Evolutionary conservation across 2,113 vertebrate genomes (phyloP), one percentile per base, ranked within the genome.

Genomic region (Muscicapa adusta): DNA sequence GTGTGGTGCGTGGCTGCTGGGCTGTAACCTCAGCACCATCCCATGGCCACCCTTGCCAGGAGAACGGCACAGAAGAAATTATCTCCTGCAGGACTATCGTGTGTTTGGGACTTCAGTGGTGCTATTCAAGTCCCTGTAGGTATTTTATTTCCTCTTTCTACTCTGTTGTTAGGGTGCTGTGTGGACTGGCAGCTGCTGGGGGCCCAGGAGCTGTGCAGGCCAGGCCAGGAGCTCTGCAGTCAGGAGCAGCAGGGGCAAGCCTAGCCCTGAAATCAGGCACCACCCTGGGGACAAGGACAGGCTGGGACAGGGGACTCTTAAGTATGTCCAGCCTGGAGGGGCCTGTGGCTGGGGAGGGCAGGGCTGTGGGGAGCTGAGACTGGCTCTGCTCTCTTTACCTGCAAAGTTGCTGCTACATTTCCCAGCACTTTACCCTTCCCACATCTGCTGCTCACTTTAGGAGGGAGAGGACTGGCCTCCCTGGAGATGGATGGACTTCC

Each of bases 1-100:
- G 66, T 57, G 42, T 1, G 0, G 9, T 0, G 0, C 0, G 2
- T 17, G 36, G 72, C 67, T 3, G 6, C 58, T 0, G 2, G 43
- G 40, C 48, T 83, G 47, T 34, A 63, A 51, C 29, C 48, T 42
- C 73, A 56, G 48, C 53, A 62, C 17, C 3, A 3, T 45, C 65
- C 68, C 23, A 8, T 10, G 22, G 47, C 16, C 1, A 0, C n/a
- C 70, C 48, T 66, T 1, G 5, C 61, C 61, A 79, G 17, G 14
- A 82, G 36, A 58, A 25, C 20, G 48, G 15, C 1, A 2, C 1
- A 2, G 28, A 43, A 77, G 51, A 62, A 73, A 90, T n/a, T 3
- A 56, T 38, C 48, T 88, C 66, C 66, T 91, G 70, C 75, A 63
- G 34, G 18, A 79, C 8, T 53, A 28, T 19, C 0, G 0, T 2